These are phyloP conservation scores for Matsumurasca onukii DNA, from an alignment of 1,140 invertebrate genomes.

Conservation along the genomic window DNA sequence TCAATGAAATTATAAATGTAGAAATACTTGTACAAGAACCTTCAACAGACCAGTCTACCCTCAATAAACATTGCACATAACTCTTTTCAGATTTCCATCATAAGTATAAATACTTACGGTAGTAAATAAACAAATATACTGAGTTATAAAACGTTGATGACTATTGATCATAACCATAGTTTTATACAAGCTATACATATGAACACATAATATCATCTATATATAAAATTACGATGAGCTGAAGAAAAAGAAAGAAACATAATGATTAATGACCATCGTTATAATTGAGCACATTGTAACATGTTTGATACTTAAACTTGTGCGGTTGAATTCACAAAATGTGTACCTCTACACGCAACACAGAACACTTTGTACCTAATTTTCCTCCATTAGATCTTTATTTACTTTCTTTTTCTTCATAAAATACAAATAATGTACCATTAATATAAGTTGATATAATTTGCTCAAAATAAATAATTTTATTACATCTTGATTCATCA, in stretches of 20 bases:
- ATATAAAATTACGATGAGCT: slow-evolving; percentile 12
- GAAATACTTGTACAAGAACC: too few species aligned
- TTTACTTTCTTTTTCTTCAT: neutral
- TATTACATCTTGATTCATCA: neutral
- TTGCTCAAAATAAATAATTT: neutral
- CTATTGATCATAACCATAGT: neutral
- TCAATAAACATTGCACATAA: neutral
- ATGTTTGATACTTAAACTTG: neutral
- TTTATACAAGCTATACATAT: slow-evolving; percentile 7
- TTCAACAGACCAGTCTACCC: too few species aligned
- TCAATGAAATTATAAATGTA: too few species aligned
- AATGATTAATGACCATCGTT: neutral
- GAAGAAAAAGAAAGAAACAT: slow-evolving; percentile 22
- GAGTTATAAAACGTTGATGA: neutral
- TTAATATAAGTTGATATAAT: neutral
- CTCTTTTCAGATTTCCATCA: neutral
- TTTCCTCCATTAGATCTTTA: neutral
- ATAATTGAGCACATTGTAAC: neutral
- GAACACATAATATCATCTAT: neutral
- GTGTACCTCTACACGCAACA: neutral
- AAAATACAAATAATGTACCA: neutral
- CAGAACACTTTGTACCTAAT: neutral
- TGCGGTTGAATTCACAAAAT: neutral
- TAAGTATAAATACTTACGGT: neutral
- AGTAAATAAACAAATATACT: neutral